A percentile compares a stretch with the other conserved stretches of the same genome.
These are phyloP conservation scores for Netelia fuscicornis DNA, from an alignment of 2,888 invertebrate species.

Conservation along the genomic window DNA sequence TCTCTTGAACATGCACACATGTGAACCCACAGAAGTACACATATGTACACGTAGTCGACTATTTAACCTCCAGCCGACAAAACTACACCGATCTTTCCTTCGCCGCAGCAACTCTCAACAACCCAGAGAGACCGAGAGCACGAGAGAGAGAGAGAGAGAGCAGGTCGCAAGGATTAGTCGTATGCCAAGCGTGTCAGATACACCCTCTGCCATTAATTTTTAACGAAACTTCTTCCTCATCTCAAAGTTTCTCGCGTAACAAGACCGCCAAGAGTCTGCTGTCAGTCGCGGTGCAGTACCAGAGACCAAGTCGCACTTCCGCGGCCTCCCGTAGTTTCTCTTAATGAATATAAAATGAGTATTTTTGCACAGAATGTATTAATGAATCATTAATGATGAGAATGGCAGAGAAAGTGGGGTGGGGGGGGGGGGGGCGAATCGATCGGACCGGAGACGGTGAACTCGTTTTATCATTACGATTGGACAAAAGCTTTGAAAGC, in stretches of 20 bases:
- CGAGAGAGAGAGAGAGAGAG: not conserved
- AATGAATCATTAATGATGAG: not conserved
- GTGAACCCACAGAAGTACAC: not conserved
- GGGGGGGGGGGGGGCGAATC: not conserved
- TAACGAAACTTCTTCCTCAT: constrained; percentile 21
- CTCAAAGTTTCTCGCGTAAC: constrained; percentile 30
- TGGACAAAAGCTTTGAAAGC: too few relatives aligned
- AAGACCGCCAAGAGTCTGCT: not conserved
- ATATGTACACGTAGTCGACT: constrained; percentile 15
- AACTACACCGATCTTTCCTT: constrained; percentile 27
- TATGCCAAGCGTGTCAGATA: constrained; percentile 24
- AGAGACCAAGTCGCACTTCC: not conserved
- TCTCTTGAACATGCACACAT: not conserved
- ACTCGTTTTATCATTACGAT: too few relatives aligned
- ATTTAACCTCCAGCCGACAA: constrained; percentile 45
- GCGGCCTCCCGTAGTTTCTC: not conserved
- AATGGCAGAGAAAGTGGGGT: not conserved
- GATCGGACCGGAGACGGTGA: too few relatives aligned
- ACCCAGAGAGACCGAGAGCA: constrained; percentile 4
- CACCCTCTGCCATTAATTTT: constrained; percentile 39
- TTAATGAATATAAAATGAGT: not conserved
- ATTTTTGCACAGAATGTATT: not conserved
- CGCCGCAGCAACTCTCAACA: constrained; percentile 10
- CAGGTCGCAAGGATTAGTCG: constrained; percentile 43
- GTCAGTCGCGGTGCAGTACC: not conserved